Conservation (phyloP, 2,797 vertebrate species). For the Hapalemur alaotrensis region DNA sequence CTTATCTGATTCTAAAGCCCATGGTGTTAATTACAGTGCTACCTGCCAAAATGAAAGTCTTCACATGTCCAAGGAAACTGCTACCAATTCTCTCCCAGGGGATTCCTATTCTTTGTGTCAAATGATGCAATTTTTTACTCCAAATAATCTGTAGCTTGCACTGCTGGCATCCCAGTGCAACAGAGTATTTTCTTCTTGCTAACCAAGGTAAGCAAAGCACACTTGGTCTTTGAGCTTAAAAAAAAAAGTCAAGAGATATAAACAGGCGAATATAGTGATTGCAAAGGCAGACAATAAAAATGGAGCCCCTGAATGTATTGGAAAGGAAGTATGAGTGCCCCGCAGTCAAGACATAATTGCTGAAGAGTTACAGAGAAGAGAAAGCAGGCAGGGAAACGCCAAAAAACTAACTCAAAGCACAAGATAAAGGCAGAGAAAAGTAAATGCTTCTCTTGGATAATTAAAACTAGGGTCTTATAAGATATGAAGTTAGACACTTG, state of each 20-base stretch:
- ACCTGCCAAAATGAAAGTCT: constrained; percentile 5
- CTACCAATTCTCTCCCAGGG: background rate
- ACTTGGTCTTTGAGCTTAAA: background rate
- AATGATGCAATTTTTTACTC: background rate
- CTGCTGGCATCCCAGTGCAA: background rate
- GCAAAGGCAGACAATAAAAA: constrained; percentile 71
- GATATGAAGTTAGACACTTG: constrained; percentile 65
- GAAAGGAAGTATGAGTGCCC: constrained; percentile 53
- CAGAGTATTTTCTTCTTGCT: constrained; percentile 22
- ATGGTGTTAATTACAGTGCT: constrained; percentile 36
- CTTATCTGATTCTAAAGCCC: constrained; percentile 52
- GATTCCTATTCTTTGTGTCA: background rate
- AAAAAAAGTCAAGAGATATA: constrained; percentile 45
- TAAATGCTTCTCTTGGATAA: constrained; percentile 57
- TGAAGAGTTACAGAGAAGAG: constrained; percentile 48
- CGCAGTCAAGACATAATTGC: constrained; percentile 57
- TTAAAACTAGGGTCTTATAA: constrained; percentile 56
- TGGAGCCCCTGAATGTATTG: background rate
- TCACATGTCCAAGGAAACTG: constrained; percentile 26
- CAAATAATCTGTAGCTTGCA: background rate
- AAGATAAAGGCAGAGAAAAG: constrained; percentile 55
- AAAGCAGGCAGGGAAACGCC: constrained; percentile 19
- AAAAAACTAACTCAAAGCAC: constrained; percentile 2
- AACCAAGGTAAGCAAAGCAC: constrained; percentile 25
- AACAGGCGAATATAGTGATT: constrained; percentile 66